phyloP scores from a whole-genome alignment of 2,797 vertebrate species.

The Lutra lutra region DNA sequence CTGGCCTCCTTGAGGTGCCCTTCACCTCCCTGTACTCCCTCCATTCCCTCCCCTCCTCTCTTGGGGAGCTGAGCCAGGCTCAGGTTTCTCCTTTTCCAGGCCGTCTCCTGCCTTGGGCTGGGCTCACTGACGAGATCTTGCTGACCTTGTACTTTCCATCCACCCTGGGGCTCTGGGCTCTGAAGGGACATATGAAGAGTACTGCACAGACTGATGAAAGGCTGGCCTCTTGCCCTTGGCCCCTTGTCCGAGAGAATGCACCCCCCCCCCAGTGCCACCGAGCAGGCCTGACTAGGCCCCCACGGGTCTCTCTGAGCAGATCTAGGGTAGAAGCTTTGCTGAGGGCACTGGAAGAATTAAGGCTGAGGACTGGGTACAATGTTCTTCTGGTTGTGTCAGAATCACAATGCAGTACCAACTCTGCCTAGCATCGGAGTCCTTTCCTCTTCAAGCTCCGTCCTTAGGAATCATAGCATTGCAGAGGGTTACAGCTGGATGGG shows the following conservation, averaged over 20 bases:
- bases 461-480: constrained; percentile 12
- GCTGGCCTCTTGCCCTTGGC: not conserved
- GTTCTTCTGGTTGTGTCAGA: not conserved
- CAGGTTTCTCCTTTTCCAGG: constrained; percentile 65
- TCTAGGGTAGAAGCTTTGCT: not conserved
- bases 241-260: not conserved
- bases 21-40: constrained; percentile 2
- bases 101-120: constrained; percentile 10
- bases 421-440: not conserved
- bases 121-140: constrained; percentile 24
- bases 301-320: not conserved
- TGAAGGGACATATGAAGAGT: not conserved
- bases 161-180: not conserved
- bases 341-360: not conserved
- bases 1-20: constrained; percentile 40
- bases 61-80: constrained; percentile 31
- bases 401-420: not conserved
- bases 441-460: constrained; percentile 33
- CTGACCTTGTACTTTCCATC: constrained; percentile 45
- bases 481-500: not conserved
- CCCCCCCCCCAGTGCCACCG: not conserved
- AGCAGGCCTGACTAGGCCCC: not conserved
- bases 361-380: not conserved
- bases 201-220: not conserved
- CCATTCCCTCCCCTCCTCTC: not conserved